Base-by-base conservation (phyloP, 2,888 invertebrate genomes). In the Cremastobaeus sp. region DNA sequence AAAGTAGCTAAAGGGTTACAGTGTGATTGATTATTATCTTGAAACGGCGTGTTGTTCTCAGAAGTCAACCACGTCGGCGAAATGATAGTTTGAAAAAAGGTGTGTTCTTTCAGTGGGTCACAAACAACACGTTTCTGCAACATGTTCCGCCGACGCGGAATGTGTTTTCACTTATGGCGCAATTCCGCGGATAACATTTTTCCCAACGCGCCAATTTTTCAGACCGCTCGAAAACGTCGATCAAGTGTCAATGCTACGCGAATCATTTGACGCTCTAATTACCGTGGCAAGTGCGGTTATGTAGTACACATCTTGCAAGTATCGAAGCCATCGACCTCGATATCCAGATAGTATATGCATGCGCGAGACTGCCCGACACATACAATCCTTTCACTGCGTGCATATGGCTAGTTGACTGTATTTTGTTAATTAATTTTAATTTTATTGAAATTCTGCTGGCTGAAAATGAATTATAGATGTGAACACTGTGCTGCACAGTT, bases 21-120 rank as follows among this genome's bases (percentile, higher is more conserved):
- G 35, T 48, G 77, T 85, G 86, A 86, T 86, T 85, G n/a, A n/a
- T n/a, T 84, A 86, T 85, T 82, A 70, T 79, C 74, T 37, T n/a
- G 28, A 80, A n/a, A n/a, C n/a, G n/a, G 81, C 81, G 79, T 85
- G 84, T 83, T 84, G 81, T 81, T 59, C 57, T 15, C 28, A 28
- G 15, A 50, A 48, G 37, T n/a, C 14, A 37, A 25, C 65, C 72
- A 17, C 18, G 37, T 21, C 25, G 34, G 25, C 30, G 14, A 47
- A 47, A 59, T 18, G 34, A 20, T 50, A 21, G 20, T 35, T 21
- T n/a, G n/a, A n/a, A n/a, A n/a, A n/a, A n/a, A n/a, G n/a, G n/a
- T n/a, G n/a, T n/a, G n/a, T n/a, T n/a, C n/a, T n/a, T n/a, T n/a
- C n/a, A n/a, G n/a, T n/a, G n/a, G n/a, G n/a, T n/a, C n/a, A n/a